These are phyloP conservation scores for Scaptomyza cyrtandrae DNA, from an alignment of 2,888 invertebrate species.

Conservation along the genomic window DNA sequence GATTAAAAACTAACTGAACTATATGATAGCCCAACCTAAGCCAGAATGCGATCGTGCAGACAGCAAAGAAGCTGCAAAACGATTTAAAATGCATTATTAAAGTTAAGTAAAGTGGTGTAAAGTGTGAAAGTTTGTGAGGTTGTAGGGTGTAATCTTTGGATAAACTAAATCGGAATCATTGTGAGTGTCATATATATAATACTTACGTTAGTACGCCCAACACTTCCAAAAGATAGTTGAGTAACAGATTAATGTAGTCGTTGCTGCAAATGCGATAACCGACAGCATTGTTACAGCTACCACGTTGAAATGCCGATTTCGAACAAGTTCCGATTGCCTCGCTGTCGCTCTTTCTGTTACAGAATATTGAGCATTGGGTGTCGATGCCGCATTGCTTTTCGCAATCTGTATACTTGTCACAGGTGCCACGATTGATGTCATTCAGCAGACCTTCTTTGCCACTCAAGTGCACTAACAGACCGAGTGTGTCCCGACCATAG, in stretches of 20 bases:
- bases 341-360: not conserved
- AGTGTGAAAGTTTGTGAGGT: not conserved
- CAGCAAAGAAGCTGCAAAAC: constrained; percentile 67
- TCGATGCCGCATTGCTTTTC: constrained; percentile 41
- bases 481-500: constrained; percentile 39
- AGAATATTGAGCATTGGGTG: constrained; percentile 29
- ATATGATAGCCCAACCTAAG: constrained; percentile 60
- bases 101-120: not conserved
- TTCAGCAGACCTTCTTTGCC: constrained; percentile 30
- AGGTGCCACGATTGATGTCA: constrained; percentile 1
- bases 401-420: constrained; percentile 17
- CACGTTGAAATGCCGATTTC: no score
- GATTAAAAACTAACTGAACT: constrained; percentile 42
- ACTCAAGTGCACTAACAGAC: constrained; percentile 21
- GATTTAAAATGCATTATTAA: no score
- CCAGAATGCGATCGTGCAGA: constrained; percentile 75
- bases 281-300: not conserved
- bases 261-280: constrained; percentile 35
- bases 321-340: no score
- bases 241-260: constrained; percentile 39
- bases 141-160: no score
- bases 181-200: not conserved
- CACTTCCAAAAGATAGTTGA: constrained; percentile 57
- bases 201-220: constrained; percentile 60
- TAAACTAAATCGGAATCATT: no score